Evolutionary conservation across 2,797 vertebrate genomes (phyloP).

Genomic region (Clarias laeviceps): DNA sequence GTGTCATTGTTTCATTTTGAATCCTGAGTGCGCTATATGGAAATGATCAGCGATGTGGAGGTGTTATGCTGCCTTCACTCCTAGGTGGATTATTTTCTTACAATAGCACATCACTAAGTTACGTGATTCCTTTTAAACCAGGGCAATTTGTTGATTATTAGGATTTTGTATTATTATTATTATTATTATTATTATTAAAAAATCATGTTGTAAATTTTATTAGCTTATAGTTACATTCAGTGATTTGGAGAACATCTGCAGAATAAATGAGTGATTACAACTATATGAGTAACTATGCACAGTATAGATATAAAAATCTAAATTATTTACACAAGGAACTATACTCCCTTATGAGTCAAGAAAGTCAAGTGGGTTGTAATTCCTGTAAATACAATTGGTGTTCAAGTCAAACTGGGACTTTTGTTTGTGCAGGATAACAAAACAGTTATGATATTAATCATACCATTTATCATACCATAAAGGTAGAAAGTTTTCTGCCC

Average conservation of each 20-base stretch:
- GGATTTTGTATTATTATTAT: not conserved
- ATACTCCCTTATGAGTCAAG: not conserved
- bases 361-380: not conserved
- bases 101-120: not conserved
- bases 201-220: not conserved
- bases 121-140: not conserved
- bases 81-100: not conserved
- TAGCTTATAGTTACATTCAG: not conserved
- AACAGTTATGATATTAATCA: no score
- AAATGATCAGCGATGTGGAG: not conserved
- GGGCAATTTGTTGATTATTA: not conserved
- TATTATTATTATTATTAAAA: not conserved
- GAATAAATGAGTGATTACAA: not conserved
- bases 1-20: constrained; percentile 14
- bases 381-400: not conserved
- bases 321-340: not conserved
- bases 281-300: not conserved
- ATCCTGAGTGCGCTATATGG: not conserved
- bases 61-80: not conserved
- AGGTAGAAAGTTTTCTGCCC: no score
- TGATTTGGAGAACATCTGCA: not conserved
- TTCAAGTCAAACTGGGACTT: no score
- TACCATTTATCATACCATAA: no score
- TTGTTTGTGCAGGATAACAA: no score
- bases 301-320: no score